Base-by-base conservation (phyloP, 2,797 vertebrate species). In the Corythornis leucogaster region DNA sequence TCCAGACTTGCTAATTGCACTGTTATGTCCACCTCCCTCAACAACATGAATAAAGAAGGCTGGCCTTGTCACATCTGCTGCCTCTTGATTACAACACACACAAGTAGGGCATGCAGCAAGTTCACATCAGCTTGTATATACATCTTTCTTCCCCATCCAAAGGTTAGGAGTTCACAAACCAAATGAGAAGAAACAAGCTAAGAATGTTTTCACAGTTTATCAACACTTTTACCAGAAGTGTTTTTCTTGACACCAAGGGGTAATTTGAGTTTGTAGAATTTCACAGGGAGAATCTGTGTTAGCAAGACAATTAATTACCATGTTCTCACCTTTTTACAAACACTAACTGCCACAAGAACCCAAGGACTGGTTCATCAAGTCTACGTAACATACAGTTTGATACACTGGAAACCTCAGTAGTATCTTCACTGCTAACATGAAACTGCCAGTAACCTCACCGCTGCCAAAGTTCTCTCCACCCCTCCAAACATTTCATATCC, bases 351-450 rank as follows among this genome's bases (percentile, higher is more conserved):
- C 74, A 64, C 10, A 80, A 61, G 22, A 70, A 91, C 53, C 3
- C 0, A 0, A 77, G 30, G 62, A 8, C 1, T 9, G 15, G 35
- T 8, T 61, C 15, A 30, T 33, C 25, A 48, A 54, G 15, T 15
- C 28, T 38, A 33, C 74, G n/a, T 26, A 54, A 80, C 0, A 0
- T 19, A 42, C 3, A 22, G 20, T 50, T 25, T 42, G 31, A 59
- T n/a, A 30, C 6, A 61, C 2, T 24, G 18, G n/a, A 67, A 92
- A 43, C 31, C 24, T 68, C 57, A 30, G 42, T 15, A 43, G 38
- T 4, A 35, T 12, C 38, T 80, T 71, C 46, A 69, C 38, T 15
- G 20, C 40, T 42, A 55, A 53, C 11, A 17, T 18, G 58, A 82
- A 58, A 21, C 53, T 82, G 30, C 25, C 43, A 55, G 55, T 33